Percentiles rank a stretch among this genome's conserved stretches.
Evolutionary conservation across 2,113 vertebrate species (phyloP).

Genomic region (Panthera tigris): DNA sequence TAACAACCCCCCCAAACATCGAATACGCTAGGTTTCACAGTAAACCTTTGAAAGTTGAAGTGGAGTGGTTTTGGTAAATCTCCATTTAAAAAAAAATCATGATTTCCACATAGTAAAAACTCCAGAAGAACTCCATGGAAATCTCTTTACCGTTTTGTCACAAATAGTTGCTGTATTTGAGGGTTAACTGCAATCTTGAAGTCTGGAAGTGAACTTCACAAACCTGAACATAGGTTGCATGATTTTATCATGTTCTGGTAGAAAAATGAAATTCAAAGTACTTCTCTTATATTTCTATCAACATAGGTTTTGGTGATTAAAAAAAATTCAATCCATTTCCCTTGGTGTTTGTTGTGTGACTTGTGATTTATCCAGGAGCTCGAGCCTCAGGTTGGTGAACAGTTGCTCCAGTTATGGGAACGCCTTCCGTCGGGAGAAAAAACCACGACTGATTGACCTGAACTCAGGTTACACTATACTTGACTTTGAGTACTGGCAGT

Average conservation of each 20-base stretch:
- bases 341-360: slow-evolving; percentile 48
- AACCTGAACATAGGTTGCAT: not conserved
- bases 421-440: slow-evolving; percentile 78
- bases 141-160: not conserved
- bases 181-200: slow-evolving; percentile 9
- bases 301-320: not conserved
- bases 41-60: slow-evolving; percentile 33
- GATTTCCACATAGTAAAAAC: slow-evolving; percentile 21
- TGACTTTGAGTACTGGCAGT: slow-evolving; percentile 38
- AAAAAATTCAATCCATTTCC: not conserved
- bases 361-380: slow-evolving; percentile 87
- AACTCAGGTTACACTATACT: slow-evolving; percentile 36
- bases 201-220: not conserved
- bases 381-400: slow-evolving; percentile 91
- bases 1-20: not conserved
- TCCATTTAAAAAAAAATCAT: not conserved
- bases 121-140: not conserved
- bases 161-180: not conserved
- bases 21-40: not conserved
- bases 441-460: slow-evolving; percentile 74
- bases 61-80: slow-evolving; percentile 6
- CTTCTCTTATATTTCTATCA: slow-evolving; percentile 37
- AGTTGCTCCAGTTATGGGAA: slow-evolving; percentile 93
- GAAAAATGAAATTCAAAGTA: slow-evolving; percentile 43
- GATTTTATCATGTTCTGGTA: slow-evolving; percentile 8